phyloP scores from a whole-genome alignment of 92 coral and sea anemone genomes.

The Zoanthus sociatus region DNA sequence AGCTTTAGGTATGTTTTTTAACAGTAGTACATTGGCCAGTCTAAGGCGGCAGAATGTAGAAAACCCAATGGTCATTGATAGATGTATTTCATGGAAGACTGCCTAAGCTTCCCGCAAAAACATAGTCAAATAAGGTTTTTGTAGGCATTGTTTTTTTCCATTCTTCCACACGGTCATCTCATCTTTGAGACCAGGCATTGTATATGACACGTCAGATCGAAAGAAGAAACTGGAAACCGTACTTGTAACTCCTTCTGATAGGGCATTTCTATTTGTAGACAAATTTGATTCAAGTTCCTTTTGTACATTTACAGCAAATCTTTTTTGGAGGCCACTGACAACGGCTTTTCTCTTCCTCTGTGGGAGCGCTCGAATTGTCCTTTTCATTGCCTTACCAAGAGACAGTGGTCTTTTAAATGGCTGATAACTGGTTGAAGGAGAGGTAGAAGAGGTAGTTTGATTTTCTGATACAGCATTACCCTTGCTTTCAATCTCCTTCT shows the following conservation, averaged over 20 bases:
- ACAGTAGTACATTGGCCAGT: slow-evolving; percentile 52
- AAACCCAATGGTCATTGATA: slow-evolving; percentile 44
- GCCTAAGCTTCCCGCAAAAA: slow-evolving; percentile 34
- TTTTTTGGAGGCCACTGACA: slow-evolving; percentile 53
- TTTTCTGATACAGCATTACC: slow-evolving; percentile 1
- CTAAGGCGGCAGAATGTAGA: slow-evolving; percentile 51
- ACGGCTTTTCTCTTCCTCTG: slow-evolving; percentile 61
- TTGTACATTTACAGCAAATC: slow-evolving; percentile 41
- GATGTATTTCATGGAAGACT: not conserved
- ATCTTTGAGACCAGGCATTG: slow-evolving; percentile 59
- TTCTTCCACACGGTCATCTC: slow-evolving; percentile 56
- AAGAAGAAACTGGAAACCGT: slow-evolving; percentile 46
- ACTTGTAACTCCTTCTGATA: slow-evolving; percentile 46
- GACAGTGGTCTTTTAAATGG: not conserved
- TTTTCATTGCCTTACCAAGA: slow-evolving; percentile 58
- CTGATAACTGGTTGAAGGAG: slow-evolving; percentile 54
- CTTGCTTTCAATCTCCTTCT: slow-evolving; percentile 43
- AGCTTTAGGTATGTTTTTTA: slow-evolving; percentile 57
- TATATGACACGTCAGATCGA: slow-evolving; percentile 47
- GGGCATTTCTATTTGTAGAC: slow-evolving; percentile 47
- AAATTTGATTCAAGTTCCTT: slow-evolving; percentile 33
- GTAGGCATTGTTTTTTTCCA: slow-evolving; percentile 51
- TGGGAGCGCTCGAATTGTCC: slow-evolving; percentile 54
- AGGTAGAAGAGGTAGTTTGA: slow-evolving; percentile 35
- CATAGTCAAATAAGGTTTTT: slow-evolving; percentile 56